A percentile compares a stretch with the other conserved stretches of the same genome.
These are phyloP conservation scores for Clitarchus hookeri DNA, from an alignment of 2,888 invertebrate species.

Conservation along the genomic window DNA sequence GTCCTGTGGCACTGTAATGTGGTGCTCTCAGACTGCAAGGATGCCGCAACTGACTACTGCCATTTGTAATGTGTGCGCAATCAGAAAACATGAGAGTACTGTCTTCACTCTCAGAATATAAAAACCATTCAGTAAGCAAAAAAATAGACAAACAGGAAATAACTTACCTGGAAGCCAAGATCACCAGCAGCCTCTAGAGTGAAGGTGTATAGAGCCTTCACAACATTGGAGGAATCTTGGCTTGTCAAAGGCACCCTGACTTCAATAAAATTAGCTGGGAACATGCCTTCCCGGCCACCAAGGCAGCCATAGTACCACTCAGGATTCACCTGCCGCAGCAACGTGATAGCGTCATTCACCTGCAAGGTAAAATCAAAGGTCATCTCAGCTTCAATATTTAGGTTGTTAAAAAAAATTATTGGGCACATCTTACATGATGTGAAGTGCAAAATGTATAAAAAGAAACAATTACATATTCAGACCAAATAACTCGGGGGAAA, in stretches of 20 bases:
- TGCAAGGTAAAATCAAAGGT: slow-evolving; percentile 49
- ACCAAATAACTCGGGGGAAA: too few relatives aligned
- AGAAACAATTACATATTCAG: too few relatives aligned
- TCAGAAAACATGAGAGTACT: too few relatives aligned
- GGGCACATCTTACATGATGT: too few relatives aligned
- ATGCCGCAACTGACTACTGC: too few relatives aligned
- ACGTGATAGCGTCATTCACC: slow-evolving; percentile 72
- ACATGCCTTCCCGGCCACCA: slow-evolving; percentile 74
- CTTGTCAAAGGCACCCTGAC: slow-evolving; percentile 67
- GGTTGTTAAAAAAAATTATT: too few relatives aligned
- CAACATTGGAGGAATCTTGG: slow-evolving; percentile 44
- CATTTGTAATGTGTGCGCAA: too few relatives aligned
- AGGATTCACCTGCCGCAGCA: slow-evolving; percentile 71
- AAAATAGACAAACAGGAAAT: background rate
- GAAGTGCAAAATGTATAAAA: too few relatives aligned
- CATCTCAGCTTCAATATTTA: background rate
- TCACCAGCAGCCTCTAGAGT: slow-evolving; percentile 64
- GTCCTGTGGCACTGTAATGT: too few relatives aligned
- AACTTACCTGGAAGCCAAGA: slow-evolving; percentile 59
- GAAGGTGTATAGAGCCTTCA: slow-evolving; percentile 75
- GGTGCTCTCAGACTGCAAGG: too few relatives aligned
- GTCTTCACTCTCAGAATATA: too few relatives aligned
- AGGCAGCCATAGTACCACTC: slow-evolving; percentile 82
- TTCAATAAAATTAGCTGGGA: slow-evolving; percentile 80
- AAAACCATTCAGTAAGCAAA: too few relatives aligned